These are phyloP conservation scores for Ptyas mucosa DNA, from an alignment of 2,113 vertebrate species.

Conservation along the genomic window DNA sequence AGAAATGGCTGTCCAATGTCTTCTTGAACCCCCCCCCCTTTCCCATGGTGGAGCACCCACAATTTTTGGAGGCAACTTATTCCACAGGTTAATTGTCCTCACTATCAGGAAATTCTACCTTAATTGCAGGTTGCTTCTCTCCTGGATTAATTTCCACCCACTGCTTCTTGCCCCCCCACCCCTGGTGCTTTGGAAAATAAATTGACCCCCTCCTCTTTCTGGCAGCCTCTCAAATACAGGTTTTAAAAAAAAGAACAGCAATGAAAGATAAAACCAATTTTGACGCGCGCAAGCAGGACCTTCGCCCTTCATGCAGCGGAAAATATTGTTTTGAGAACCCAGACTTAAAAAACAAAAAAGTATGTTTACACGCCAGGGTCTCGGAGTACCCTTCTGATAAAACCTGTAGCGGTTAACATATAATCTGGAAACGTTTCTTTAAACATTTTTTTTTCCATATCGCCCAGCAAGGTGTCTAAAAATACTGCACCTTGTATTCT, in stretches of 20 bases:
- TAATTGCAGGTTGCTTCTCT: too few species aligned
- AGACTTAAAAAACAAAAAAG: background rate
- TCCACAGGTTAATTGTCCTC: too few species aligned
- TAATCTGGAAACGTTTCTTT: background rate
- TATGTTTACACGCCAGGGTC: background rate
- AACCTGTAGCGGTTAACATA: background rate
- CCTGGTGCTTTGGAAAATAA: too few species aligned
- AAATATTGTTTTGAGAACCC: background rate
- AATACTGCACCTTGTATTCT: background rate
- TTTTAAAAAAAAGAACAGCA: background rate
- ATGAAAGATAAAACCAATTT: background rate
- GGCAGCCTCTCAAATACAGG: background rate
- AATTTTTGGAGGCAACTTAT: too few species aligned
- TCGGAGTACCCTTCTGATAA: background rate
- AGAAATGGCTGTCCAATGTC: too few species aligned
- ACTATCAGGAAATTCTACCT: too few species aligned
- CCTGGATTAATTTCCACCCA: too few species aligned
- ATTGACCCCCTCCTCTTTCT: too few species aligned
- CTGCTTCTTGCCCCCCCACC: too few species aligned
- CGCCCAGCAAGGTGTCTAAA: conserved; percentile 8
- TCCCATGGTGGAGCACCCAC: too few species aligned
- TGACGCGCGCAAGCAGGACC: background rate
- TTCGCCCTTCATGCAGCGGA: background rate
- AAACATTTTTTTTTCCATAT: background rate
- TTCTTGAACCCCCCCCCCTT: too few species aligned